A percentile compares a stretch with the other conserved stretches of the same genome.
Conservation (phyloP, 2,888 invertebrate species). For the Subacronicta megacephala region DNA sequence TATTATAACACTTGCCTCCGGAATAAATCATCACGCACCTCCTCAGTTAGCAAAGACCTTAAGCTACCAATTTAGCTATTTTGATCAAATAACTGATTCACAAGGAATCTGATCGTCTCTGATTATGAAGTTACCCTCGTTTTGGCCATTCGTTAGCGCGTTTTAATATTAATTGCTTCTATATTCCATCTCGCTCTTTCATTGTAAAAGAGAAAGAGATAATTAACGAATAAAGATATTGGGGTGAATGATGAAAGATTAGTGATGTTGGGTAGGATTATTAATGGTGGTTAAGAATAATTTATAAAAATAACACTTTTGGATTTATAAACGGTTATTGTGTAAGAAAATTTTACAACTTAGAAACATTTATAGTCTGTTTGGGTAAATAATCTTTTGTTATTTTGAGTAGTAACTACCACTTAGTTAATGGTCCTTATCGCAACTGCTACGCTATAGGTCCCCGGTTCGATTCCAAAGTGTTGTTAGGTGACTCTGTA, state of each 20-base stretch:
- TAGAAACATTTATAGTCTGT: not conserved
- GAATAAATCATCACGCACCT: not conserved
- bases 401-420: too few relatives aligned
- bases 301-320: constrained; percentile 39
- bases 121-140: constrained; percentile 55
- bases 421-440: too few relatives aligned
- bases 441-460: too few relatives aligned
- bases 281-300: constrained; percentile 33
- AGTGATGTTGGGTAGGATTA: constrained; percentile 44
- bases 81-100: constrained; percentile 58
- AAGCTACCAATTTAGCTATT: constrained; percentile 55
- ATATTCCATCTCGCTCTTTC: constrained; percentile 34
- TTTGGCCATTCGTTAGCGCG: constrained; percentile 56
- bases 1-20: too few relatives aligned
- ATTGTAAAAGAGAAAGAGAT: constrained; percentile 16
- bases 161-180: constrained; percentile 59
- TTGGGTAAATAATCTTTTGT: not conserved
- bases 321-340: constrained; percentile 20
- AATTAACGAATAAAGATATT: constrained; percentile 24
- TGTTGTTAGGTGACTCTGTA: too few relatives aligned
- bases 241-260: constrained; percentile 53
- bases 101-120: constrained; percentile 55
- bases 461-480: too few relatives aligned
- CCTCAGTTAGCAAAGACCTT: constrained; percentile 31
- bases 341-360: not conserved